Evolutionary conservation across 2,113 vertebrate species (phyloP).

Genomic region (Sminthopsis crassicaudata): DNA sequence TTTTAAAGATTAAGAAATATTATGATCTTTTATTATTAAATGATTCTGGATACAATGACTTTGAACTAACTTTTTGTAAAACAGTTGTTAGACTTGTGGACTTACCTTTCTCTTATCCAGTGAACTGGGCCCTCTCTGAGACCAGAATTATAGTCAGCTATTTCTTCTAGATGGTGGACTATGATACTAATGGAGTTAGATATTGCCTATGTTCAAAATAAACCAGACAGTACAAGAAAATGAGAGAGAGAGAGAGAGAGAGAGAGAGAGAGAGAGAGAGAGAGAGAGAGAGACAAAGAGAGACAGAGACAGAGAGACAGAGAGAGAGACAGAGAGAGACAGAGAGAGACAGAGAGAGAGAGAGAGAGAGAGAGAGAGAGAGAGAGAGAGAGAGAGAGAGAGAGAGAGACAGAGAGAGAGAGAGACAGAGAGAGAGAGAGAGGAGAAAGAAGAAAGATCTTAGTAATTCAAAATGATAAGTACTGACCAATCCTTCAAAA

Average conservation of each 20-base stretch:
- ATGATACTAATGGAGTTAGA: neutral
- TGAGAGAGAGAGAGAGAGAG: neutral
- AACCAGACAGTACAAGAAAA: neutral
- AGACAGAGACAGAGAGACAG: neutral
- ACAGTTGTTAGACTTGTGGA: neutral
- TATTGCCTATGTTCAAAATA: neutral
- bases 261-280: too few species aligned
- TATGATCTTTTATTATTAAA: neutral
- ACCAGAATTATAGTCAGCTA: neutral
- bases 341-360: too few species aligned
- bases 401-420: too few species aligned
- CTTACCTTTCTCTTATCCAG: neutral
- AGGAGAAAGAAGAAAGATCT: neutral
- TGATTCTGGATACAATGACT: neutral
- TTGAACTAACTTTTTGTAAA: neutral
- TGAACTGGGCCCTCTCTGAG: neutral
- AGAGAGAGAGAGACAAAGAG: neutral
- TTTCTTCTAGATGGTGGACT: neutral
- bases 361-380: too few species aligned
- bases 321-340: too few species aligned
- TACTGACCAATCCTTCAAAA: constrained; percentile 56
- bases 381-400: too few species aligned
- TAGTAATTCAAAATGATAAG: neutral
- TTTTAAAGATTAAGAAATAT: neutral
- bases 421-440: too few species aligned